Evolutionary conservation across 2,113 vertebrate species (phyloP), one percentile per base, ranked within the genome.

Genomic region (Heterochromis multidens): DNA sequence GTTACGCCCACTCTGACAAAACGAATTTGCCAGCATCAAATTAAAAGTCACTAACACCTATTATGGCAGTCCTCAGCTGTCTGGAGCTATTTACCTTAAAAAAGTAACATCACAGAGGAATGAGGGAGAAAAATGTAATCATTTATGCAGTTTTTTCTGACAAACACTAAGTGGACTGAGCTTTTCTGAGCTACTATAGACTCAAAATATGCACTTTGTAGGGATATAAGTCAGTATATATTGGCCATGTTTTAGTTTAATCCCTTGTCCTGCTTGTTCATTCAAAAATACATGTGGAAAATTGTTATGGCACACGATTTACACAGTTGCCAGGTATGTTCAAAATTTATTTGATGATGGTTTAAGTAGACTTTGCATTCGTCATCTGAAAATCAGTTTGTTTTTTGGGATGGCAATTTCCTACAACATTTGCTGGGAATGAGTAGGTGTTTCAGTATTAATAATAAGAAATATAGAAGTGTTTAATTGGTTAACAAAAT

Each of bases 1-100:
- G 23, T 56, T 31, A 65, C 81, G 33, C 88, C 86, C 60, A 85
- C 77, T 80, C 86, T 87, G 86, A 92, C 72, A 89, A 91, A 91
- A 91, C 29, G 7, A 33, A 83, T 89, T 87, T 79, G 70, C 63
- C 74, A 82, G 67, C 85, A 65, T 91, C 63, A 60, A 89, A 93
- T 93, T 91, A 85, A 83, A 93, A 85, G 43, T 62, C 54, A 33
- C 81, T 63, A 74, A n/a, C 13, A 13, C 63, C 77, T 80, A 33
- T 89, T 81, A 70, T 79, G 63, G 60, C 65, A 17, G 70, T 76
- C 37, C 35, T 72, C 82, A 80, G 82, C 84, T 79, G 82, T 90
- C 89, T 85, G 63, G 14, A 86, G 54, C 6, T 31, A 65, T 85
- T 86, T 49, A 61, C 61, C 35, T 29, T 1, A 57, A 83, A 4